Percentiles rank a stretch among this genome's conserved stretches.
Conservation (phyloP, 2,797 vertebrate species). For the Lutjanus campechanus region DNA sequence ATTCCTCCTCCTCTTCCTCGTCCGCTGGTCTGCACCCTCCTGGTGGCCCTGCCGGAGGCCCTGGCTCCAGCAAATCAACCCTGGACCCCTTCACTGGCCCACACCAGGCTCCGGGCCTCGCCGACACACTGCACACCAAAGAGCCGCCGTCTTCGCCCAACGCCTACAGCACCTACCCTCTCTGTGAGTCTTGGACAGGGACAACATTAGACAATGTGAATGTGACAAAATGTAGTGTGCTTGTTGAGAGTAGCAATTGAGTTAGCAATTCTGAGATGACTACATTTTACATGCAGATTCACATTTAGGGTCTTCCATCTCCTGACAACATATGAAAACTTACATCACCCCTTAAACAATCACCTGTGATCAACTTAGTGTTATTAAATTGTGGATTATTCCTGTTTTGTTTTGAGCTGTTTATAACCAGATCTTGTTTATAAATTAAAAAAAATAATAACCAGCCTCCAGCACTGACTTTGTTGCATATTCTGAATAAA, state of each 20-base stretch:
- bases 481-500: neutral
- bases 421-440: neutral
- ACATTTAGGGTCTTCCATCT: neutral
- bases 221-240: neutral
- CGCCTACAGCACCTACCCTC: constrained; percentile 94
- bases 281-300: neutral
- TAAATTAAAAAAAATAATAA: neutral
- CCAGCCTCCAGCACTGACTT: neutral
- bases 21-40: constrained; percentile 91
- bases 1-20: constrained; percentile 82
- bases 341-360: neutral
- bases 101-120: constrained; percentile 91
- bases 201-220: neutral
- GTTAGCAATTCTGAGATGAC: neutral
- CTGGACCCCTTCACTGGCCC: constrained; percentile 94
- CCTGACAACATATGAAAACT: neutral
- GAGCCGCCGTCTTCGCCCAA: constrained; percentile 95
- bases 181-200: constrained; percentile 87
- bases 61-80: constrained; percentile 93
- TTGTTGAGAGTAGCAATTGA: neutral
- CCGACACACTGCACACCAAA: constrained; percentile 98
- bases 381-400: neutral
- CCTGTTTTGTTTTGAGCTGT: neutral
- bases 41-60: constrained; percentile 79
- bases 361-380: neutral